Evolutionary conservation across 1,140 invertebrate species (phyloP).

Genomic region (Phenacoccus solenopsis): DNA sequence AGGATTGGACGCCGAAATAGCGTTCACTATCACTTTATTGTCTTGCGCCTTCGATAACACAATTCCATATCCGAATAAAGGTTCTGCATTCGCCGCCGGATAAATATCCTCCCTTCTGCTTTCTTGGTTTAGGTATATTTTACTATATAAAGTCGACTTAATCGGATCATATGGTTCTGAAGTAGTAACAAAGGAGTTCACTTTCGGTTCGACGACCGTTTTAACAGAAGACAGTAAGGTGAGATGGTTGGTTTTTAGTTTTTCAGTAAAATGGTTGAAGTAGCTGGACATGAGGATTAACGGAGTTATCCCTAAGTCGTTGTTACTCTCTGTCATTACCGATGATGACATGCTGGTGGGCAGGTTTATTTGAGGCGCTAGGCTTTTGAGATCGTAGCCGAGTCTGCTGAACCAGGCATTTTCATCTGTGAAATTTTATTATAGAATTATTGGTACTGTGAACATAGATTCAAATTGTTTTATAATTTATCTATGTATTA

Average conservation of each 20-base stretch:
- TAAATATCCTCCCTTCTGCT: conserved; percentile 3
- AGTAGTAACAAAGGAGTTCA: conserved; percentile 17
- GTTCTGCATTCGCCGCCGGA: conserved; percentile 43
- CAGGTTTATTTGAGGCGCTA: conserved; percentile 70
- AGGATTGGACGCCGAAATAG: conserved; percentile 71
- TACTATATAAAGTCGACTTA: conserved; percentile 18
- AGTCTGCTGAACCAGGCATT: conserved; percentile 67
- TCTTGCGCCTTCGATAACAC: conserved; percentile 65
- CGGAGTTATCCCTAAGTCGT: conserved; percentile 37
- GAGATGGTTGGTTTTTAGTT: conserved; percentile 56
- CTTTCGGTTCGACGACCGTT: conserved; percentile 13
- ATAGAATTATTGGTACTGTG: not conserved
- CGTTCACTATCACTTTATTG: conserved; percentile 68
- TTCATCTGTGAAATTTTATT: conserved; percentile 48
- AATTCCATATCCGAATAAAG: conserved; percentile 82
- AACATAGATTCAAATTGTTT: not conserved
- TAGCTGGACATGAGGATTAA: conserved; percentile 61
- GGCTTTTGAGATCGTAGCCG: conserved; percentile 70
- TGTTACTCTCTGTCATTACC: conserved; percentile 41
- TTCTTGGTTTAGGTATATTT: not conserved
- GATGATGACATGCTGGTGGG: conserved; percentile 41
- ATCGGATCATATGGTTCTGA: conserved; percentile 17
- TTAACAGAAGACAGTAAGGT: conserved; percentile 23
- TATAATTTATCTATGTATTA: too few species aligned
- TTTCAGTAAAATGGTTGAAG: conserved; percentile 57